phyloP scores from a whole-genome alignment of 2,113 vertebrate genomes.

The Meles meles region DNA sequence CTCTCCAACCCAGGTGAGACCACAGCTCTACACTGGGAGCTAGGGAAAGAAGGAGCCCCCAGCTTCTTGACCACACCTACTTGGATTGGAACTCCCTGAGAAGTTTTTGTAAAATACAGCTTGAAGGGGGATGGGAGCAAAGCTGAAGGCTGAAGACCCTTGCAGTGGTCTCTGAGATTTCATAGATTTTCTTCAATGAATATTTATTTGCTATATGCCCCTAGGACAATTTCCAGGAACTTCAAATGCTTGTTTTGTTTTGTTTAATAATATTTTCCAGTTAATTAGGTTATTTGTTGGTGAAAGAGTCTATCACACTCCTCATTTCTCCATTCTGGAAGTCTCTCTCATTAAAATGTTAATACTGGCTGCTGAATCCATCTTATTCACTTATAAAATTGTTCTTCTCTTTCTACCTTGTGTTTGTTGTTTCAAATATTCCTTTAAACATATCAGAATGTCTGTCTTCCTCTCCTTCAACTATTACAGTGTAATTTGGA shows the following conservation, averaged over 20 bases:
- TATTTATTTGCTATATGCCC: background rate
- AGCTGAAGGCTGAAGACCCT: background rate
- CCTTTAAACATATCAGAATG: background rate
- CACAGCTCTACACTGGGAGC: background rate
- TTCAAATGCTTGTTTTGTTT: background rate
- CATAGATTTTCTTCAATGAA: constrained; percentile 6
- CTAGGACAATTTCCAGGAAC: background rate
- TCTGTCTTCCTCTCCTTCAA: background rate
- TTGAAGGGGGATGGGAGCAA: background rate
- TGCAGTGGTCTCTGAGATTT: background rate
- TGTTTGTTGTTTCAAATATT: constrained; percentile 20
- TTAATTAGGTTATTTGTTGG: constrained; percentile 17
- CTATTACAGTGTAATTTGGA: background rate
- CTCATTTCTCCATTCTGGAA: constrained; percentile 40
- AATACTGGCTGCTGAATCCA: background rate
- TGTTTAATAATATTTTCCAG: background rate
- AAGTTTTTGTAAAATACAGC: constrained; percentile 7
- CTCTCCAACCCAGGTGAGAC: background rate
- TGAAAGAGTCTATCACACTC: background rate
- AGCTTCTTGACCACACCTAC: background rate
- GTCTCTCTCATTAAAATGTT: background rate
- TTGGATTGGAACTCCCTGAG: background rate
- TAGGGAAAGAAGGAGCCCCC: background rate
- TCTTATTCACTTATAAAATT: constrained; percentile 8
- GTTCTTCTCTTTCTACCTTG: background rate